These are phyloP conservation scores for Mechanitis mazaeus DNA, from an alignment of 2,888 invertebrate genomes.

Conservation along the genomic window DNA sequence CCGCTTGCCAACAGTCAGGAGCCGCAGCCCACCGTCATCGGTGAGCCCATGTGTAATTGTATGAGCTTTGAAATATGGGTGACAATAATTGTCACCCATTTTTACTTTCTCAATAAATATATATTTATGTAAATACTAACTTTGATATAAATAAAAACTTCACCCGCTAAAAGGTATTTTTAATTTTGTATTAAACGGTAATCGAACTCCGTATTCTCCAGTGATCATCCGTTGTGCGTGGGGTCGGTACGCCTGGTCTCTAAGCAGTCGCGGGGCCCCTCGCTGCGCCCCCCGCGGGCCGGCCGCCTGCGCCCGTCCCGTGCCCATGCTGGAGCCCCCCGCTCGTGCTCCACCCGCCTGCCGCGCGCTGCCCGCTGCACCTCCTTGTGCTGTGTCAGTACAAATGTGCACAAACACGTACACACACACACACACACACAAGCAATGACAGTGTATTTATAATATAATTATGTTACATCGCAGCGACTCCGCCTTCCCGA, in stretches of 20 bases:
- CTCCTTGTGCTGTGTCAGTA: slow-evolving; percentile 87
- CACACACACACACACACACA: background rate
- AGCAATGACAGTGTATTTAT: background rate
- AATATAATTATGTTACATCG: background rate
- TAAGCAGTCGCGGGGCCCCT: slow-evolving; percentile 91
- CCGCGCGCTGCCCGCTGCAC: slow-evolving; percentile 46
- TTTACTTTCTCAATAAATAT: too few relatives aligned
- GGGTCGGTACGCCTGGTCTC: slow-evolving; percentile 96
- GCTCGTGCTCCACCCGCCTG: slow-evolving; percentile 72
- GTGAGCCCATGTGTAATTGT: slow-evolving; percentile 41
- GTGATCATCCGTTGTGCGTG: slow-evolving; percentile 94
- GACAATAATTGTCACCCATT: too few relatives aligned
- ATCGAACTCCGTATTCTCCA: slow-evolving; percentile 35
- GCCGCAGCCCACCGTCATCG: slow-evolving; percentile 92
- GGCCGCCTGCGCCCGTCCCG: slow-evolving; percentile 59
- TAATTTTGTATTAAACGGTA: background rate
- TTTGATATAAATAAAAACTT: too few relatives aligned
- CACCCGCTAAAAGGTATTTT: background rate
- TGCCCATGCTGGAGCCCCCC: slow-evolving; percentile 67
- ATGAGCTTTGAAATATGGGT: background rate
- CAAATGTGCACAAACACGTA: background rate
- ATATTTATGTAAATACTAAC: too few relatives aligned
- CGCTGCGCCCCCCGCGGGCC: slow-evolving; percentile 82
- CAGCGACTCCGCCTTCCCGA: slow-evolving; percentile 94
- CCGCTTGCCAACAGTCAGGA: slow-evolving; percentile 95